A percentile compares a stretch with the other conserved stretches of the same genome.
Conservation (phyloP, 2,113 vertebrate genomes). For the Sylvietta virens region DNA sequence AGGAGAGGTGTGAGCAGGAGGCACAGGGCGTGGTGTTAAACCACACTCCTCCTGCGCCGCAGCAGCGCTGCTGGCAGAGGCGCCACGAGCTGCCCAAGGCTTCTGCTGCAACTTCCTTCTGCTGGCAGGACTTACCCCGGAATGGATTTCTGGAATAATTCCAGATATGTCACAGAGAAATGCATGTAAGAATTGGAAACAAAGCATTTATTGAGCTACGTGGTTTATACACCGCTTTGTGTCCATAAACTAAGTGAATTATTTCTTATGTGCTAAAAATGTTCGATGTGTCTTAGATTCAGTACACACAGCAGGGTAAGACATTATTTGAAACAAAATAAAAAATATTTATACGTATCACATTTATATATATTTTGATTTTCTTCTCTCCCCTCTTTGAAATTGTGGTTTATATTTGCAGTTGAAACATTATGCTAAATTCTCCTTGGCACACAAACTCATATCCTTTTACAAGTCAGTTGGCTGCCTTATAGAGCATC, state of each 20-base stretch:
- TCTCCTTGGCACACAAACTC: background rate
- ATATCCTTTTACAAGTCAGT: background rate
- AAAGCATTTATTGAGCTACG: background rate
- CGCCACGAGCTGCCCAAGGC: background rate
- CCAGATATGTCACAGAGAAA: background rate
- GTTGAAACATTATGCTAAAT: background rate
- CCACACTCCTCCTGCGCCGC: background rate
- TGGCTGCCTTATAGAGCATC: background rate
- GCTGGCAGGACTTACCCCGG: background rate
- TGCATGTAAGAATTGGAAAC: background rate
- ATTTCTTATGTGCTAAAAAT: background rate
- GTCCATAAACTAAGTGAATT: background rate
- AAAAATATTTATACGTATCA: background rate
- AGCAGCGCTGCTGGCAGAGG: rapidly evolving
- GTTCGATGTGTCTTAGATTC: background rate
- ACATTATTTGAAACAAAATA: background rate
- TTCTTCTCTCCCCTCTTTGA: background rate
- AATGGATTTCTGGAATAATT: background rate
- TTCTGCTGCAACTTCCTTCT: background rate
- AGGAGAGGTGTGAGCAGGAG: background rate
- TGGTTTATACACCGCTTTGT: background rate
- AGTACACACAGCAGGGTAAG: background rate
- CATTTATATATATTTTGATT: background rate
- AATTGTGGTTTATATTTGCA: background rate
- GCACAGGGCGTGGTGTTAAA: rapidly evolving